phyloP scores from a whole-genome alignment of 2,888 invertebrate species.

The Eurytoma californica region DNA sequence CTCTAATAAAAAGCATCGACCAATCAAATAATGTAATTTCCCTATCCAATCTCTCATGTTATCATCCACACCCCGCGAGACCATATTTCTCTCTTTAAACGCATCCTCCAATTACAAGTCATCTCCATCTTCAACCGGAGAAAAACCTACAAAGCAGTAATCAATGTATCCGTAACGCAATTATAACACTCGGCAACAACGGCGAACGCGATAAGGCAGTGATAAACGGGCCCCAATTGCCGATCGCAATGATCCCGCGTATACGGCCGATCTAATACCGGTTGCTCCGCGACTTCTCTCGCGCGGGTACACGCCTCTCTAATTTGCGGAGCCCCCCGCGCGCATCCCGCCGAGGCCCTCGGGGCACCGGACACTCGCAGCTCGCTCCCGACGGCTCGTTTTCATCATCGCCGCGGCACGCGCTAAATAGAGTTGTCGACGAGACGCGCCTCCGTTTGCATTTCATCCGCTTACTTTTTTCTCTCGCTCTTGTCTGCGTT shows the following conservation, averaged over 20 bases:
- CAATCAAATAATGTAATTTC: too few relatives aligned
- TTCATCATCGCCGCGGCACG: constrained; percentile 17
- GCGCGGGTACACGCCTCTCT: background rate
- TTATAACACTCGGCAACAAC: background rate
- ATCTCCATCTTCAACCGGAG: too few relatives aligned
- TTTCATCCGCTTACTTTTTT: too few relatives aligned
- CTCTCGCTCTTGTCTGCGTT: too few relatives aligned
- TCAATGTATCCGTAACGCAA: background rate
- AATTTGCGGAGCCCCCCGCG: background rate
- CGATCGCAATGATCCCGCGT: background rate
- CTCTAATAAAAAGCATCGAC: too few relatives aligned
- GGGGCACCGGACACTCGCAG: constrained; percentile 49
- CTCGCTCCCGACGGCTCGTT: constrained; percentile 61
- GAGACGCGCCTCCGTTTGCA: background rate
- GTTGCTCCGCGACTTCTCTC: constrained; percentile 4
- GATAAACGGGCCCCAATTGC: background rate
- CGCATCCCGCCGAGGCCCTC: constrained; percentile 49
- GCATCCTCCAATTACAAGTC: too few relatives aligned
- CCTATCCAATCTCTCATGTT: too few relatives aligned
- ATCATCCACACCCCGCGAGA: too few relatives aligned
- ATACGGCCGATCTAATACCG: constrained; percentile 27
- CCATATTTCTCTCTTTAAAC: too few relatives aligned
- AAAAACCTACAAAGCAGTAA: background rate
- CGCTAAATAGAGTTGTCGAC: constrained; percentile 13
- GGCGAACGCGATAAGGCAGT: too few relatives aligned